Evolutionary conservation across 2,113 vertebrate genomes (phyloP).

Genomic region (Lethenteron reissneri): DNA sequence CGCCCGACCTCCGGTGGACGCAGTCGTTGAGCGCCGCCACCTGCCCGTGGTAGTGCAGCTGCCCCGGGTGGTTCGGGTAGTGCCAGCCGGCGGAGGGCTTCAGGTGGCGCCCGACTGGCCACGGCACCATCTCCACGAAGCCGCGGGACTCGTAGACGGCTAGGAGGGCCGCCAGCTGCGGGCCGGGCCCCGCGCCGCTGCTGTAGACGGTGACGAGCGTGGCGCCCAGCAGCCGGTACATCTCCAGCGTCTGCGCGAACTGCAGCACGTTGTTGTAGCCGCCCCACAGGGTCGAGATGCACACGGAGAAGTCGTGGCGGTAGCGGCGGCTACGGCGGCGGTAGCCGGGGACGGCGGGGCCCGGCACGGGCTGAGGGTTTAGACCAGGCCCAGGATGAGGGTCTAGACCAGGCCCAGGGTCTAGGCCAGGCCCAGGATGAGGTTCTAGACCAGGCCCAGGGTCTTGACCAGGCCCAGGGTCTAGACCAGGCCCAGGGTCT

Average conservation of each 20-base stretch:
- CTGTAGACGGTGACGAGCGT: constrained; percentile 36
- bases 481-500: too few species aligned
- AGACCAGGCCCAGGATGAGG: too few species aligned
- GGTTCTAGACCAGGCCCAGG: too few species aligned
- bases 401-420: too few species aligned
- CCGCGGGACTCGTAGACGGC: constrained; percentile 26
- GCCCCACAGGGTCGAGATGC: constrained; percentile 34
- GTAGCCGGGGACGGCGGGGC: too few species aligned
- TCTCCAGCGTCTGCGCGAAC: constrained; percentile 32
- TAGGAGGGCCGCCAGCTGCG: constrained; percentile 25
- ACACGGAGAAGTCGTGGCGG: constrained; percentile 29
- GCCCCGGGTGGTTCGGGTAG: not conserved
- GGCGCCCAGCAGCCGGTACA: constrained; percentile 36
- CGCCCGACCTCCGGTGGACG: constrained; percentile 11
- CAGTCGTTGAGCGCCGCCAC: constrained; percentile 13
- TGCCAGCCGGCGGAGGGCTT: not conserved
- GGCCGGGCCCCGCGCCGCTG: constrained; percentile 23
- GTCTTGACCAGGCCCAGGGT: too few species aligned
- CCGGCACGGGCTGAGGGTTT: too few species aligned
- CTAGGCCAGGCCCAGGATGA: too few species aligned
- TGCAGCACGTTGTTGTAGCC: constrained; percentile 36
- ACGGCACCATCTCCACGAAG: constrained; percentile 14
- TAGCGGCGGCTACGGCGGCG: too few species aligned
- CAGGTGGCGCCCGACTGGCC: constrained; percentile 8
- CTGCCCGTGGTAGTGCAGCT: constrained; percentile 15